A percentile compares a stretch with the other conserved stretches of the same genome.
phyloP scores from a whole-genome alignment of 2,797 vertebrate genomes.

The Diplodus puntazzo region DNA sequence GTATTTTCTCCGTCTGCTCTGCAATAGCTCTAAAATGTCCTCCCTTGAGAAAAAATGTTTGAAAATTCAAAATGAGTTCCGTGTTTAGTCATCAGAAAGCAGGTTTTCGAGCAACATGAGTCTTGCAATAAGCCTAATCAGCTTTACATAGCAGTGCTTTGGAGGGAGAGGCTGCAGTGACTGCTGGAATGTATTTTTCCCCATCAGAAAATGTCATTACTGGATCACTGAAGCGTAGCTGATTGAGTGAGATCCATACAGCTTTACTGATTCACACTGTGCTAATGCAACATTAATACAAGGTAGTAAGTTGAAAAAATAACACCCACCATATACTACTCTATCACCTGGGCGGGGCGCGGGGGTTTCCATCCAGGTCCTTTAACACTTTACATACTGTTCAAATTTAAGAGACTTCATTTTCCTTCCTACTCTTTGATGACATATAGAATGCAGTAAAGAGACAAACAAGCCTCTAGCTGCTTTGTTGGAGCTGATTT shows the following conservation, averaged over 20 bases:
- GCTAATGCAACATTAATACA: slow-evolving; percentile 21
- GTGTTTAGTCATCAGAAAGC: slow-evolving; percentile 36
- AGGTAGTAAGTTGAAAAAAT: background rate
- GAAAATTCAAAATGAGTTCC: slow-evolving; percentile 33
- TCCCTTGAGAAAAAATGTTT: slow-evolving; percentile 19
- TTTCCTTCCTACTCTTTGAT: background rate
- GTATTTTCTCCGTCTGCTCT: slow-evolving; percentile 41
- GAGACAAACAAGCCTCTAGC: background rate
- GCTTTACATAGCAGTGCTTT: slow-evolving; percentile 7
- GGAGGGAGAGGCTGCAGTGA: background rate
- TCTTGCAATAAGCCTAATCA: slow-evolving; percentile 25
- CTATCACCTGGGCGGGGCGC: too few relatives aligned
- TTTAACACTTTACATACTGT: background rate
- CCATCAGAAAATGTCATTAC: slow-evolving; percentile 21
- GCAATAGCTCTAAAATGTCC: slow-evolving; percentile 11
- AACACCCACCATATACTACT: background rate
- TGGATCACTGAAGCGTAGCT: slow-evolving; percentile 15
- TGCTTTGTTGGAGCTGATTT: background rate
- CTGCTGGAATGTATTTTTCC: slow-evolving; percentile 3
- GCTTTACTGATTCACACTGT: slow-evolving; percentile 15
- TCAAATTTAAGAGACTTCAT: background rate
- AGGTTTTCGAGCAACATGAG: slow-evolving; percentile 1
- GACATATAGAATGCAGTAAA: background rate
- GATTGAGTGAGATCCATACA: slow-evolving; percentile 30
- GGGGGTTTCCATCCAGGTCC: too few relatives aligned